Evolutionary conservation across 92 coral and sea anemone genomes (phyloP), one percentile per base, ranked within the genome.

Genomic region (Blastomussa wellsi): DNA sequence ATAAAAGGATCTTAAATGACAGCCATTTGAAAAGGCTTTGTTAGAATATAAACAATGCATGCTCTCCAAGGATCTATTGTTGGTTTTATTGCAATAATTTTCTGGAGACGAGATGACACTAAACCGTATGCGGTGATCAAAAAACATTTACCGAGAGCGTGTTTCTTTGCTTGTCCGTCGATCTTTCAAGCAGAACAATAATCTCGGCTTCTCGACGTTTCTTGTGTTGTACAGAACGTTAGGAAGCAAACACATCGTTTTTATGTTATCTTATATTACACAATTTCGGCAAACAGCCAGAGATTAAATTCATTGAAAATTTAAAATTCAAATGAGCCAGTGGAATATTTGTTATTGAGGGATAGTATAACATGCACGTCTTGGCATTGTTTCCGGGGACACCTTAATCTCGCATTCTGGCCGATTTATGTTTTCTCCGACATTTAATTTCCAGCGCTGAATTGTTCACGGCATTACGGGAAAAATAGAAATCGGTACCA

Each of bases 281-380:
- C 74, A 28, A 73, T 28, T 83, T 73, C 80, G 65, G 87, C 87
- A 74, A 83, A 74, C 87, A 83, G 87, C 74, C 60, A 72, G 35
- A 79, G 83, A 83, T 83, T 83, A 73, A 62, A 74, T 35, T 41
- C 78, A 31, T 17, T 35, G 64, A 3, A 83, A 73, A 83, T 83
- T 73, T 83, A 41, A 83, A 83, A 83, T 83, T 83, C 80, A 83
- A 83, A 83, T 83, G 87, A 83, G 80, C 51, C 73, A 1, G 68
- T 74, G 74, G 64, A 74, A 32, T 83, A 82, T 74, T 74, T 74
- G 87, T 82, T 57, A 65, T 41, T 74, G 38, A 76, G 42, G 11
- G 80, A 74, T 60, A 83, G 80, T 83, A 83, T 73, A 83, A 83
- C 80, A 83, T 83, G 64, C 39, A 75, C 87, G 74, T 83, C 68